Evolutionary conservation across 1,140 invertebrate genomes (phyloP).

Genomic region (Battus philenor): DNA sequence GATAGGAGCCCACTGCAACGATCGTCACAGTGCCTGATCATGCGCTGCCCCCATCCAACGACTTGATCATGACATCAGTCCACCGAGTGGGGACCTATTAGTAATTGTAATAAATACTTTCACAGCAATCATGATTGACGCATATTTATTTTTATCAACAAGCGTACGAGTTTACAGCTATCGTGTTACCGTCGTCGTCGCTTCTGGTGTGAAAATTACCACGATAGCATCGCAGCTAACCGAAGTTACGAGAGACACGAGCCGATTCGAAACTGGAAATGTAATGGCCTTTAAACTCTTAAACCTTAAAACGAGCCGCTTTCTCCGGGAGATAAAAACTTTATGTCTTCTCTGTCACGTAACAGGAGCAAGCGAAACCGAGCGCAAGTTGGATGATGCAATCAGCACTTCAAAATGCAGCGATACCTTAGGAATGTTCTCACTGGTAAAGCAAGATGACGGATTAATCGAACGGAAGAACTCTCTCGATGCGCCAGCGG

Average conservation of each 20-base stretch:
- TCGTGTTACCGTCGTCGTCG: too few species aligned
- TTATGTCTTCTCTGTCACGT: constrained; percentile 20
- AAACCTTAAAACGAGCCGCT: constrained; percentile 33
- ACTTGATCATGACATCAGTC: too few species aligned
- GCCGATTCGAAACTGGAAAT: constrained; percentile 32
- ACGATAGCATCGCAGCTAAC: constrained; percentile 37
- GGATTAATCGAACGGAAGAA: constrained; percentile 52
- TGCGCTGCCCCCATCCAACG: too few species aligned
- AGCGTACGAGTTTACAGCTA: too few species aligned
- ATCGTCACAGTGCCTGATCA: too few species aligned
- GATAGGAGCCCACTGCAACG: too few species aligned
- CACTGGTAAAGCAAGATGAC: too few species aligned
- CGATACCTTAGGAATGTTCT: too few species aligned
- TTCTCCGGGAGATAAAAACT: constrained; percentile 48
- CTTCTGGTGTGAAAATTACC: constrained; percentile 36
- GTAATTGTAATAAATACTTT: too few species aligned
- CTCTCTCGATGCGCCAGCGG: constrained; percentile 54
- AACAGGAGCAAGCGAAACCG: background rate
- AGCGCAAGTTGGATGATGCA: background rate
- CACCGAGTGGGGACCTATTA: too few species aligned
- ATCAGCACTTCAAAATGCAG: background rate
- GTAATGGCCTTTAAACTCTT: constrained; percentile 29
- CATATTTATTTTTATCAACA: too few species aligned
- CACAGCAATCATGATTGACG: too few species aligned
- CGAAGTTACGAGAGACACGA: constrained; percentile 28